Conservation (phyloP, 35 echinoderm and acorn worm genomes). For the Apostichopus japonicus region DNA sequence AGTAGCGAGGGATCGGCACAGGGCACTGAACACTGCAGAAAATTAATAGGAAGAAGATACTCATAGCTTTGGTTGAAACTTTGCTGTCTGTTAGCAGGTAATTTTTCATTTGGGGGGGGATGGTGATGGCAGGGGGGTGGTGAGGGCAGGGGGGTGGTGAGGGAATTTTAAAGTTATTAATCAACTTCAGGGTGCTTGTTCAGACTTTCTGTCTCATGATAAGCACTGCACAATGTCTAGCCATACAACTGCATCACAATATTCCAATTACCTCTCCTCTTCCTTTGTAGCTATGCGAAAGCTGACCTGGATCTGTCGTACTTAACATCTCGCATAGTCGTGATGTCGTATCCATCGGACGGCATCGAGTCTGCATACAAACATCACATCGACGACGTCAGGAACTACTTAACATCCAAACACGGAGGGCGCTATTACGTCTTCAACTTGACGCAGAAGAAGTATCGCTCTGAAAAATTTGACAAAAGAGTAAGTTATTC, state of each 20-base stretch:
- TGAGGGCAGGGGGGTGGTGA: too few species aligned
- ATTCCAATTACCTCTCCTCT: not conserved
- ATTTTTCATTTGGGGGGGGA: too few species aligned
- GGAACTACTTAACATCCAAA: conserved; percentile 77
- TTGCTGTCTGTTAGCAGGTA: too few species aligned
- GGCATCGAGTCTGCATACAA: conserved; percentile 96
- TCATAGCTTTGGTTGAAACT: too few species aligned
- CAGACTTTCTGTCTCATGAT: not conserved
- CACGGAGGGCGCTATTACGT: conserved; percentile 81
- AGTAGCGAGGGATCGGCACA: too few species aligned
- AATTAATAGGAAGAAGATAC: too few species aligned
- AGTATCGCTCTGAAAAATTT: conserved; percentile 82
- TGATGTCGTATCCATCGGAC: conserved; percentile 97
- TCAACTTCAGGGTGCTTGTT: not conserved
- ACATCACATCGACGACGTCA: conserved; percentile 94
- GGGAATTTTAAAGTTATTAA: too few species aligned
- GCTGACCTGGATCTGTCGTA: conserved; percentile 86
- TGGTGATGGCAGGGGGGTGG: too few species aligned
- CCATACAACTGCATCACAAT: not conserved
- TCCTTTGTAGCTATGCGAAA: conserved; percentile 77
- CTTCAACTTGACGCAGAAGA: conserved; percentile 90
- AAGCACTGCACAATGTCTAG: conserved; percentile 6
- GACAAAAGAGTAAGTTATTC: conserved; percentile 80
- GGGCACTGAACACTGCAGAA: too few species aligned
- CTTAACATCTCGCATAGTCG: conserved; percentile 83